Conservation (phyloP, 64 coral and sea anemone genomes). For the Pocillopora verrucosa region DNA sequence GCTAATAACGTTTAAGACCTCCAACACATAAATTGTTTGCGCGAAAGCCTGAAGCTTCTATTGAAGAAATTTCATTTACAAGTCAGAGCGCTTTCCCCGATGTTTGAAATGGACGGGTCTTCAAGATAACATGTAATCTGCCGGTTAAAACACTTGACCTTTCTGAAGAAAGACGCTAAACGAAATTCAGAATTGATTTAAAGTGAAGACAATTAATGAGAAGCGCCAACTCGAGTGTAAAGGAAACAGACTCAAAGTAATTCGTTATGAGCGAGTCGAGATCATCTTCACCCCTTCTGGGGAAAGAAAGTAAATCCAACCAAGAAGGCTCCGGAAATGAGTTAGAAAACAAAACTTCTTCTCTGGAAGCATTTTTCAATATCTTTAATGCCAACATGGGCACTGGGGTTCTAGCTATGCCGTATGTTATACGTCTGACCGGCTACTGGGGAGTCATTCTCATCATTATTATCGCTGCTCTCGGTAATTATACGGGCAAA, state of each 20-base stretch:
- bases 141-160: neutral
- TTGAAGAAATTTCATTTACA: slow-evolving; percentile 4
- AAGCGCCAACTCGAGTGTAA: neutral
- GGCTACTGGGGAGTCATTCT: slow-evolving; percentile 92
- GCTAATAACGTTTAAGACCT: slow-evolving; percentile 36
- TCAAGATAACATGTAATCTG: neutral
- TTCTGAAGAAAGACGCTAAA: neutral
- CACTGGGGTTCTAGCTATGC: slow-evolving; percentile 86
- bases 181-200: neutral
- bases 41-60: neutral
- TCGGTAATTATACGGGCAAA: slow-evolving; percentile 92
- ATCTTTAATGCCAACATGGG: slow-evolving; percentile 97
- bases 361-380: slow-evolving; percentile 85
- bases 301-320: neutral
- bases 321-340: slow-evolving; percentile 34
- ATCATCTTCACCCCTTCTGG: slow-evolving; percentile 22
- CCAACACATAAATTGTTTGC: slow-evolving; percentile 33
- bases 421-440: slow-evolving; percentile 84
- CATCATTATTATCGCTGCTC: slow-evolving; percentile 73
- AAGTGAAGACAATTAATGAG: neutral
- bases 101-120: neutral
- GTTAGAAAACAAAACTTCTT: slow-evolving; percentile 69
- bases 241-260: neutral
- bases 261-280: slow-evolving; percentile 14
- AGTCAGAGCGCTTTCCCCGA: neutral